A percentile compares a stretch with the other conserved stretches of the same genome.
phyloP scores from a whole-genome alignment of 2,888 invertebrate species.

The Lycia hirtaria region DNA sequence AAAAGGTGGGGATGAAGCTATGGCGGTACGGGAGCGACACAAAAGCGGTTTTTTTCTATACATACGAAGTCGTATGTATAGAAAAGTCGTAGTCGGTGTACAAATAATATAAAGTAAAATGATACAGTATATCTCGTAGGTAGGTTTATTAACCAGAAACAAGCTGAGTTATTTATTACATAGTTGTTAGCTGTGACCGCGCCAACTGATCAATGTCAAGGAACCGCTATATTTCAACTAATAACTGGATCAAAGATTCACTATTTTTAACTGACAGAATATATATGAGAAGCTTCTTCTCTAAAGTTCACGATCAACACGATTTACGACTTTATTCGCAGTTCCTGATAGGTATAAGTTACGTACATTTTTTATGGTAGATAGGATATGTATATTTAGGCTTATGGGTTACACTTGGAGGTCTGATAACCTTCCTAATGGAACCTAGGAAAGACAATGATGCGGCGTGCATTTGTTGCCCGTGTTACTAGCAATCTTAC shows the following conservation, averaged over 20 bases:
- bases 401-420: too few relatives aligned
- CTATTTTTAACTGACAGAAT: constrained; percentile 19
- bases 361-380: neutral
- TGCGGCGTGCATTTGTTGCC: too few relatives aligned
- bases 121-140: neutral
- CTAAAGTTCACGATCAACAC: constrained; percentile 2
- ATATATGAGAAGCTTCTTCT: too few relatives aligned
- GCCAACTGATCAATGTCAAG: constrained; percentile 28
- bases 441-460: too few relatives aligned
- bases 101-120: too few relatives aligned
- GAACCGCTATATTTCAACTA: constrained; percentile 16
- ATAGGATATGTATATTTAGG: too few relatives aligned
- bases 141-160: constrained; percentile 15
- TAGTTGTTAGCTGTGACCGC: constrained; percentile 19
- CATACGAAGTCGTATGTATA: neutral
- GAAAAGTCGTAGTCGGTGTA: neutral
- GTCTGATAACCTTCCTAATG: too few relatives aligned
- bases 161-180: constrained; percentile 18
- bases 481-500: too few relatives aligned
- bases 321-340: neutral
- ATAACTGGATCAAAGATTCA: constrained; percentile 12
- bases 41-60: too few relatives aligned
- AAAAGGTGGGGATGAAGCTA: too few relatives aligned
- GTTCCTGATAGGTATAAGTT: too few relatives aligned
- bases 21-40: too few relatives aligned